These are phyloP conservation scores for Papilio dardanus DNA, from an alignment of 1,140 invertebrate species.

Conservation along the genomic window DNA sequence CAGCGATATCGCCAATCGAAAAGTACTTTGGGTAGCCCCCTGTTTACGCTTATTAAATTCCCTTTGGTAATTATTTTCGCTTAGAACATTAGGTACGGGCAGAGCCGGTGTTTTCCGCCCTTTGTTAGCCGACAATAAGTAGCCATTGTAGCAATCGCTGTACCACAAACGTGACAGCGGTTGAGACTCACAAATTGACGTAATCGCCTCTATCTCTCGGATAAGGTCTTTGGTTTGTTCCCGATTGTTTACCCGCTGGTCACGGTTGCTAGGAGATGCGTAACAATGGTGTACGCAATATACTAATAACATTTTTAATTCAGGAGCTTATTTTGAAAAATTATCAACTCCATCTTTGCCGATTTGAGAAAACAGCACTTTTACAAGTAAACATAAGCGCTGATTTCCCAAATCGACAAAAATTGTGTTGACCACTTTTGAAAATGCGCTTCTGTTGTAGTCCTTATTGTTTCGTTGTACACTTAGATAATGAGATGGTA, in stretches of 20 bases:
- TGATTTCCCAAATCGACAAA: too few species aligned
- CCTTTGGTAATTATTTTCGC: conserved; percentile 34
- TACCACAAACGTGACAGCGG: conserved; percentile 30
- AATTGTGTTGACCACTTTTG: too few species aligned
- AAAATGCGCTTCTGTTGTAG: too few species aligned
- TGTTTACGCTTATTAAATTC: conserved; percentile 27
- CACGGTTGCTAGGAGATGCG: conserved; percentile 11
- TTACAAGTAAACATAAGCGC: too few species aligned
- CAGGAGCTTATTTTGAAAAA: background rate
- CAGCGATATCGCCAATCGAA: too few species aligned
- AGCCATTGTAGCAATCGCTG: conserved; percentile 41
- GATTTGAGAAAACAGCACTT: too few species aligned
- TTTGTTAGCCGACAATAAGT: conserved; percentile 36
- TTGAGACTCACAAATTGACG: conserved; percentile 44
- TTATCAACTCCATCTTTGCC: too few species aligned
- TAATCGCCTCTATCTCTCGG: conserved; percentile 40
- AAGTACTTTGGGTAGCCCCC: too few species aligned
- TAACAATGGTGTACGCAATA: conserved; percentile 24
- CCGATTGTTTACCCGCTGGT: conserved; percentile 19
- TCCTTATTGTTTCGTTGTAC: too few species aligned
- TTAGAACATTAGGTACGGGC: conserved; percentile 27
- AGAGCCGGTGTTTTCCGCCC: conserved; percentile 19
- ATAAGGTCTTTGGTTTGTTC: conserved; percentile 13
- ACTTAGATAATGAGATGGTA: too few species aligned
- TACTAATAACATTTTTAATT: conserved; percentile 11